A percentile compares a stretch with the other conserved stretches of the same genome.
These are phyloP conservation scores for Coreius guichenoti DNA, from an alignment of 2,797 vertebrate species.

Conservation along the genomic window DNA sequence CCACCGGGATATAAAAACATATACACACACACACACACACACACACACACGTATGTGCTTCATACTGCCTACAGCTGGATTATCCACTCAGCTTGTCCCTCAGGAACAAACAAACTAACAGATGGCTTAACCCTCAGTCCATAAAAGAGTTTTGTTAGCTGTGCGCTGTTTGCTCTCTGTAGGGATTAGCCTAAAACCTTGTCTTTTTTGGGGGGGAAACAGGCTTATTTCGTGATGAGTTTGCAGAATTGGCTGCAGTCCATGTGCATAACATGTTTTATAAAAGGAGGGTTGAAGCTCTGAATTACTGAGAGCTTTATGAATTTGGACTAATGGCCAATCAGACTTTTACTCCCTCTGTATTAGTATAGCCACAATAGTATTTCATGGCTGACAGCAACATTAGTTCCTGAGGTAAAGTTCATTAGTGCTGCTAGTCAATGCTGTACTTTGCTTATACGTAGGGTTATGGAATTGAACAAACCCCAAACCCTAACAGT, in stretches of 20 bases:
- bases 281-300: neutral
- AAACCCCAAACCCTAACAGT: neutral
- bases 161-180: neutral
- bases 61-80: constrained; percentile 19
- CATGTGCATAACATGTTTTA: constrained; percentile 4
- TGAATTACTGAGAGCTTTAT: constrained; percentile 1
- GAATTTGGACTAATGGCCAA: neutral
- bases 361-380: neutral
- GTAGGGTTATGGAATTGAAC: neutral
- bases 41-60: neutral
- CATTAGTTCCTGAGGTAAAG: neutral
- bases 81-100: constrained; percentile 10
- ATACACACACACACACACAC: neutral
- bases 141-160: neutral
- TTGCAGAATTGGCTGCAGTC: constrained; percentile 9
- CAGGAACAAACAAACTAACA: constrained; percentile 39
- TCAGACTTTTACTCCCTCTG: constrained; percentile 12
- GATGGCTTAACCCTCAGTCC: constrained; percentile 14
- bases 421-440: neutral
- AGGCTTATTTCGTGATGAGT: neutral
- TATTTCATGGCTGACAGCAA: neutral
- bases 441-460: neutral
- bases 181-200: constrained; percentile 19
- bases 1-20: too few species aligned
- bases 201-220: neutral